Evolutionary conservation across 2,888 invertebrate genomes (phyloP).

Genomic region (Cephus rjabovi): DNA sequence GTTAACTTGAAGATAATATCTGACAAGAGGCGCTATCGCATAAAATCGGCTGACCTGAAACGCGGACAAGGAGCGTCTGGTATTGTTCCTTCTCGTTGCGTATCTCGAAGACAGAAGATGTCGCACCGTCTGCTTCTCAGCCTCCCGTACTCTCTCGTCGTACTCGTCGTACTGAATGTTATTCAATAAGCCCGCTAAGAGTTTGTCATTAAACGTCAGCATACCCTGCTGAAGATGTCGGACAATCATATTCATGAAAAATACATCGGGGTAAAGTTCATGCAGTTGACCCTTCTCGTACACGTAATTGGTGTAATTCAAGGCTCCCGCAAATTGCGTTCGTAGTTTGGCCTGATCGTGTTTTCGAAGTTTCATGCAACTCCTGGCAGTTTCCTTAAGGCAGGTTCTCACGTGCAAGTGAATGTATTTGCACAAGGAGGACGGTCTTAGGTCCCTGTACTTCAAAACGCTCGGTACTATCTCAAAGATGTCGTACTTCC

Average conservation of each 20-base stretch:
- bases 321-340: not conserved
- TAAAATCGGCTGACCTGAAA: not conserved
- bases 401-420: slow-evolving; percentile 26
- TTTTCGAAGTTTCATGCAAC: slow-evolving; percentile 25
- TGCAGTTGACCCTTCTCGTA: slow-evolving; percentile 20
- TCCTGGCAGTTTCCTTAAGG: slow-evolving; percentile 29
- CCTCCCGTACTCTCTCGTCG: slow-evolving; percentile 33
- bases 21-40: not conserved
- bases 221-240: slow-evolving; percentile 21
- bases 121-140: slow-evolving; percentile 31
- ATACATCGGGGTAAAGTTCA: slow-evolving; percentile 27
- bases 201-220: slow-evolving; percentile 25
- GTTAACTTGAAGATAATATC: not conserved
- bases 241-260: slow-evolving; percentile 27
- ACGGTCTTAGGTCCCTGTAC: slow-evolving; percentile 32
- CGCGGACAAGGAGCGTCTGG: not conserved
- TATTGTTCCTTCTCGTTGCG: too few relatives aligned
- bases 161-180: slow-evolving; percentile 36
- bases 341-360: slow-evolving; percentile 12
- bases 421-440: slow-evolving; percentile 35
- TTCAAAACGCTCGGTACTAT: slow-evolving; percentile 36
- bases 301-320: slow-evolving; percentile 17
- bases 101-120: not conserved
- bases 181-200: slow-evolving; percentile 35
- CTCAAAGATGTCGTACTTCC: slow-evolving; percentile 40